Evolutionary conservation across 2,113 vertebrate species (phyloP).

Genomic region (Pao palembangensis): DNA sequence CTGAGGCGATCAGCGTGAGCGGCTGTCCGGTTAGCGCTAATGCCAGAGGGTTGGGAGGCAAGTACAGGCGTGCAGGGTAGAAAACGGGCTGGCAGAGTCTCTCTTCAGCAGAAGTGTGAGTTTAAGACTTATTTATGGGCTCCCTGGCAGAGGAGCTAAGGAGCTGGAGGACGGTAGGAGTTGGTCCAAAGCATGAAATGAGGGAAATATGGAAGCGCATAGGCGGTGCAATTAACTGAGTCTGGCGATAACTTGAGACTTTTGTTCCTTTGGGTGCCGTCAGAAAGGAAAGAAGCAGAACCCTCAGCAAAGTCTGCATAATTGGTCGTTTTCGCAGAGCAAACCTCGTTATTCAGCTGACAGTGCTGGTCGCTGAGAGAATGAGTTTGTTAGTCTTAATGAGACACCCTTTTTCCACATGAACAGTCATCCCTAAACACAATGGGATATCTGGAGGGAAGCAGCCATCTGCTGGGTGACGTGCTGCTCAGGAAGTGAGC

Average conservation of each 20-base stretch:
- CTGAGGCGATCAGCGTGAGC: neutral
- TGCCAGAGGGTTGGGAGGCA: constrained; percentile 1
- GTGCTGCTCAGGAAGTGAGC: constrained; percentile 14
- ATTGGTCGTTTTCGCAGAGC: constrained; percentile 11
- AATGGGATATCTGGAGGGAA: constrained; percentile 18
- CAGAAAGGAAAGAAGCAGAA: neutral
- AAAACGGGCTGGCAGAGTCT: no score
- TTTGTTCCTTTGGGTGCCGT: no score
- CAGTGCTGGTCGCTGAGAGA: constrained; percentile 8
- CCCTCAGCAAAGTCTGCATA: constrained; percentile 14
- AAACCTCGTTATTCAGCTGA: constrained; percentile 19
- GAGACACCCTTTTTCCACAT: constrained; percentile 7
- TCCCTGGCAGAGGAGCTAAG: no score
- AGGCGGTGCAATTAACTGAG: no score
- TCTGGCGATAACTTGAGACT: no score
- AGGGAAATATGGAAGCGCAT: no score
- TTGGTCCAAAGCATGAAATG: no score
- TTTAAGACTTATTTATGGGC: neutral
- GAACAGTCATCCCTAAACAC: constrained; percentile 2
- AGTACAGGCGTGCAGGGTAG: constrained; percentile 2
- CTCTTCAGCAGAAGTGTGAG: no score
- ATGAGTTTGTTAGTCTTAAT: constrained; percentile 9
- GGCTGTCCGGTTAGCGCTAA: neutral
- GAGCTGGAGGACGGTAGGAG: no score
- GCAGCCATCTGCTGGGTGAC: constrained; percentile 24